Evolutionary conservation across 1,140 invertebrate genomes (phyloP).

Genomic region (Drosophila punjabiensis): DNA sequence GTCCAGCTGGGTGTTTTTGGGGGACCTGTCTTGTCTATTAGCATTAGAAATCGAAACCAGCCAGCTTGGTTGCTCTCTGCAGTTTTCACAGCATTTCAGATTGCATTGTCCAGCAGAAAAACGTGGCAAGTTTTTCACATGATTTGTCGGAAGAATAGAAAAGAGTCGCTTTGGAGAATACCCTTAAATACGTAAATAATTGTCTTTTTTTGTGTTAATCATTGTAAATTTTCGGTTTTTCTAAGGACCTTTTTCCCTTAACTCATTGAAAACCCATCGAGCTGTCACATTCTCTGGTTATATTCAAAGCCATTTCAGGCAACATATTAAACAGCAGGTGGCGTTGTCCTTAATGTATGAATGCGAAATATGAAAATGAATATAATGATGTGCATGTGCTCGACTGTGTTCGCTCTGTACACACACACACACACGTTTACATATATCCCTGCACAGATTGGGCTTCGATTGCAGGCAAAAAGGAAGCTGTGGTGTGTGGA

Average conservation of each 20-base stretch:
- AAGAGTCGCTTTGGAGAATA: not conserved
- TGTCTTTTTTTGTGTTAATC: not conserved
- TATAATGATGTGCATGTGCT: conserved; percentile 37
- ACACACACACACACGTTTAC: not conserved
- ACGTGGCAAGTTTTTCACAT: not conserved
- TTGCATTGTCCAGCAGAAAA: conserved; percentile 12
- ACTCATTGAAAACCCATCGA: not conserved
- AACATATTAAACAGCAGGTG: conserved; percentile 37
- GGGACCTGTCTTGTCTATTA: conserved; percentile 24
- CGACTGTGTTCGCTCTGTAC: not conserved
- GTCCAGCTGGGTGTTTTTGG: not conserved
- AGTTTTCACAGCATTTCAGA: conserved; percentile 12
- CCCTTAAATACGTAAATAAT: not conserved
- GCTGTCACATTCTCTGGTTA: not conserved
- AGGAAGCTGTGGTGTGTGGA: conserved; percentile 11
- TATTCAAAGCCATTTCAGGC: not conserved
- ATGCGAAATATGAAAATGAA: conserved; percentile 49
- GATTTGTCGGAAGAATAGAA: not conserved
- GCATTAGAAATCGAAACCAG: conserved; percentile 23
- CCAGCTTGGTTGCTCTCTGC: conserved; percentile 2
- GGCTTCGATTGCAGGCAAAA: conserved; percentile 40
- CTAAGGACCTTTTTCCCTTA: not conserved
- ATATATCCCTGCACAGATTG: conserved; percentile 30
- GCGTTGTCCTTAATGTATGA: conserved; percentile 34
- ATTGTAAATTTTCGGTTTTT: not conserved